Evolutionary conservation across 2,888 invertebrate species (phyloP).

Genomic region (Drosophila siamana): DNA sequence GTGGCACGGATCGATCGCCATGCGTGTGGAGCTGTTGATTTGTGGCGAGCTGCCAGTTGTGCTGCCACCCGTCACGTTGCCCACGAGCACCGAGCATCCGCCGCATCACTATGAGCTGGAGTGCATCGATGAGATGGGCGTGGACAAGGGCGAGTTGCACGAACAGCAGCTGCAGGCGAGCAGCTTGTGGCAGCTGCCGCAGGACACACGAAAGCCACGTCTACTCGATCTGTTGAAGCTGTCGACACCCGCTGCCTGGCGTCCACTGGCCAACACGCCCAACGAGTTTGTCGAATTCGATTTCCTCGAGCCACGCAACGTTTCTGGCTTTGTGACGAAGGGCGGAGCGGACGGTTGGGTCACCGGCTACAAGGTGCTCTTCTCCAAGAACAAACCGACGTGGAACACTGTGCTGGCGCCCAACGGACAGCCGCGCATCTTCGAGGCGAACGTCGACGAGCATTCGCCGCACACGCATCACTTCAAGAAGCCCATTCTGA

Average conservation of each 20-base stretch:
- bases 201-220: conserved; percentile 72
- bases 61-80: conserved; percentile 12
- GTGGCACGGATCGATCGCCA: conserved; percentile 90
- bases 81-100: conserved; percentile 58
- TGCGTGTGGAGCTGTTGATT: conserved; percentile 91
- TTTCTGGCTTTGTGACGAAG: conserved; percentile 92
- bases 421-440: conserved; percentile 87
- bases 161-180: conserved; percentile 87
- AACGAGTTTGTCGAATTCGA: conserved; percentile 92
- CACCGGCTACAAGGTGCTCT: conserved; percentile 90
- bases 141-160: conserved; percentile 88
- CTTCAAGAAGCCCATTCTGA: conserved; percentile 90
- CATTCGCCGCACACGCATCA: conserved; percentile 87
- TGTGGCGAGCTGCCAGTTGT: conserved; percentile 85
- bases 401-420: conserved; percentile 90
- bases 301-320: conserved; percentile 90
- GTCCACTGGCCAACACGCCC: conserved; percentile 88
- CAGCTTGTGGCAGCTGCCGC: conserved; percentile 78
- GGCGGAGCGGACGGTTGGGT: conserved; percentile 91
- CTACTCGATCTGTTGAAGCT: conserved; percentile 83
- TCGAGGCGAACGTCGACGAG: conserved; percentile 91
- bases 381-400: conserved; percentile 89
- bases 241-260: conserved; percentile 87
- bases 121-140: conserved; percentile 91
- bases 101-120: conserved; percentile 67